Evolutionary conservation across 2,113 vertebrate genomes (phyloP), one percentile per base, ranked within the genome.

Genomic region (Hipposideros armiger): DNA sequence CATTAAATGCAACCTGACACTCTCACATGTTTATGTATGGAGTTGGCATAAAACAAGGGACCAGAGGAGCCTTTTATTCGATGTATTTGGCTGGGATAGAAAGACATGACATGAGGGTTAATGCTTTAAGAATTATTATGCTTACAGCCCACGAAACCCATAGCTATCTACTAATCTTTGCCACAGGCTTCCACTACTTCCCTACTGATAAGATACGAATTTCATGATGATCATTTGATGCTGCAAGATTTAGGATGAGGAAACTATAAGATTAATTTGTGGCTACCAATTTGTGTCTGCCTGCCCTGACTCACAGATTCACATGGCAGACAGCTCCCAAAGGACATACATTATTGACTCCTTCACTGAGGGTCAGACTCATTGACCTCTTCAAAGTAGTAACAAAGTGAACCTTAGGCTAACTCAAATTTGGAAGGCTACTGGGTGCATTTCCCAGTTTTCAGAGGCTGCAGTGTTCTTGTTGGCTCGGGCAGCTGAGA

Each of bases 1-100:
- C 98, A 99, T 99, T 92, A 99, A 95, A 86, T 99, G 98, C 69
- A 99, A 90, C 96, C 11, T 32, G 47, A 85, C 19, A 32, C 28
- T 66, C 69, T 69, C 4, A 32, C 40, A 11, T 36, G 36, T 28
- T 67, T 50, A 36, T 45, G 26, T 67, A 32, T 76, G 60, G 69
- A 77, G 52, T 58, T 16, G 1, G 30, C 24, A 76, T 76, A 40
- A 83, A 83, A 58, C 26, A 26, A 6, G 9, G 32, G 40, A 10
- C 22, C 13, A 32, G 60, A 58, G 36, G 40, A 11, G 26, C 13
- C 20, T 78, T 58, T 80, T 14, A 50, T 77, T 94, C 52, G 30
- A 16, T 62, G 58, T 84, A 62, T 73, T 73, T 47, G 84, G 6
- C 9, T 83, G 64, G 20, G 24, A 13, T 73, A 17, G 2, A 92